Evolutionary conservation across 2,888 invertebrate genomes (phyloP).

Genomic region (Drosophila picticornis): DNA sequence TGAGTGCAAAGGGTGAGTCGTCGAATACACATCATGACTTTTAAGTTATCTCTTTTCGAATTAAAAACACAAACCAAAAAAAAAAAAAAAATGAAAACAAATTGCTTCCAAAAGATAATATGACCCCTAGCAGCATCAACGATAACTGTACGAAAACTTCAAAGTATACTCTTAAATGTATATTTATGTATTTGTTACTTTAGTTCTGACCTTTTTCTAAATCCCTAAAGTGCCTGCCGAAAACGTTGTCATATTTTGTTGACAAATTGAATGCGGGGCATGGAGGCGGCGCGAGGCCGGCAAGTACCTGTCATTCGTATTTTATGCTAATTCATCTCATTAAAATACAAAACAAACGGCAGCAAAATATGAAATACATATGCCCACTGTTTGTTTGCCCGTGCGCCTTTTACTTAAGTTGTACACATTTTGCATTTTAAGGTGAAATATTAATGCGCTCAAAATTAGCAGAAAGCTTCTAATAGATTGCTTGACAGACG

Average conservation of each 20-base stretch:
- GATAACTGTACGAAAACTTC: conserved; percentile 53
- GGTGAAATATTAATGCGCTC: conserved; percentile 64
- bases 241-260: conserved; percentile 72
- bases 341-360: conserved; percentile 72
- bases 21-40: conserved; percentile 80
- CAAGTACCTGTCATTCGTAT: conserved; percentile 66
- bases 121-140: conserved; percentile 25
- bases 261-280: conserved; percentile 71
- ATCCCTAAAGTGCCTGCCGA: conserved; percentile 73
- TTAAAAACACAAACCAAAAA: conserved; percentile 63
- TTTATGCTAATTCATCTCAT: conserved; percentile 80
- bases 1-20: conserved; percentile 52
- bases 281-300: not conserved
- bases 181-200: conserved; percentile 16
- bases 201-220: conserved; percentile 64
- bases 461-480: conserved; percentile 49
- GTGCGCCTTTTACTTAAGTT: conserved; percentile 24
- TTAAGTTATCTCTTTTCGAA: conserved; percentile 77
- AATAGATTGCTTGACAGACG: conserved; percentile 43
- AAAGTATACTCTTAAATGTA: conserved; percentile 53
- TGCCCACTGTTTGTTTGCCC: conserved; percentile 19
- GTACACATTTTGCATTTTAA: conserved; percentile 56
- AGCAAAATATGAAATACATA: conserved; percentile 65
- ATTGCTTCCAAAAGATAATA: conserved; percentile 41
- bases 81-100: conserved; percentile 1